These are phyloP conservation scores for Dolichotis patagonum DNA, from an alignment of 2,113 vertebrate genomes.

Conservation along the genomic window DNA sequence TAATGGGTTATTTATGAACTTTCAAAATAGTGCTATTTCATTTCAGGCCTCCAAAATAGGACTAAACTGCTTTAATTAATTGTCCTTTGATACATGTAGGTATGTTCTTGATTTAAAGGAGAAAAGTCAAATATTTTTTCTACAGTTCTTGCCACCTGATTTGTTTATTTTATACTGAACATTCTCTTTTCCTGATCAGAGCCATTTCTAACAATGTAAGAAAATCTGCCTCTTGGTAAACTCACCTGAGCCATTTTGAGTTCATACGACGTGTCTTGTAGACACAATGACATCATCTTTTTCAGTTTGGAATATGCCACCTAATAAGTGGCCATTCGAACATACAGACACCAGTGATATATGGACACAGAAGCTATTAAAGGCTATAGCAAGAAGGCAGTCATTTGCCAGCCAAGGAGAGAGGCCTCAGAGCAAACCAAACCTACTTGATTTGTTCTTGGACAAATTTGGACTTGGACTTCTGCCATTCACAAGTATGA, in stretches of 20 bases:
- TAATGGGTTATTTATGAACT: not conserved
- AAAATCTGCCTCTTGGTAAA: slow-evolving; percentile 32
- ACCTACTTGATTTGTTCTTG: not conserved
- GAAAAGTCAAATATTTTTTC: not conserved
- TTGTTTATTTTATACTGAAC: not conserved
- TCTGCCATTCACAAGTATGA: not conserved
- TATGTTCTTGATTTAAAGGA: not conserved
- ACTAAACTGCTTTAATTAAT: not conserved
- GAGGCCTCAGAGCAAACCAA: not conserved
- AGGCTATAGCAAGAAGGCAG: not conserved
- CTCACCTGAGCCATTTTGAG: not conserved
- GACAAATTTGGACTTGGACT: too few species aligned
- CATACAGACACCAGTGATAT: not conserved
- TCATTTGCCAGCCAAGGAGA: not conserved
- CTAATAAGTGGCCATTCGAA: not conserved
- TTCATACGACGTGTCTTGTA: slow-evolving; percentile 11
- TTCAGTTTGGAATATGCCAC: not conserved
- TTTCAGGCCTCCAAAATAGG: slow-evolving; percentile 41
- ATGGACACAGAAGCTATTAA: not conserved
- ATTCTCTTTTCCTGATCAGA: slow-evolving; percentile 16
- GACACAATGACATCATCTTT: slow-evolving; percentile 9
- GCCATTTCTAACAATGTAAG: not conserved
- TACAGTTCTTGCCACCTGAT: slow-evolving; percentile 1
- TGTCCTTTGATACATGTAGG: not conserved
- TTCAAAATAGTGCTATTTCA: not conserved